Evolutionary conservation across 2,888 invertebrate species (phyloP).

Genomic region (Heliconius charithonia): DNA sequence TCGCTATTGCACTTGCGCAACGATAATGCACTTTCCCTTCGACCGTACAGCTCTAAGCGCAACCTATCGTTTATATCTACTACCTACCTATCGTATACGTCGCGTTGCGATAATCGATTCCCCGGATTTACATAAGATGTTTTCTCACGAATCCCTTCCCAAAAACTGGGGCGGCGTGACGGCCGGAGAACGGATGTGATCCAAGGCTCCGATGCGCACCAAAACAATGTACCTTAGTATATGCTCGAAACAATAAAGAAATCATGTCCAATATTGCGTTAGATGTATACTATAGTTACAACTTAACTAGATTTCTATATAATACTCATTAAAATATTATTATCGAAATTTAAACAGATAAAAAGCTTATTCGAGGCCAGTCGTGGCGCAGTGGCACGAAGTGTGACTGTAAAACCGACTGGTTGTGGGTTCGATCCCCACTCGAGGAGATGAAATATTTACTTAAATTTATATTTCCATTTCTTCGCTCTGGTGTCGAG

Average conservation of each 20-base stretch:
- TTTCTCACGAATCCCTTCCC: constrained; percentile 79
- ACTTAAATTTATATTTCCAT: no score
- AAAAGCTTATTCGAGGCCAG: neutral
- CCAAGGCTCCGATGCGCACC: constrained; percentile 63
- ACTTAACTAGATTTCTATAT: neutral
- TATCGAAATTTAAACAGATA: neutral
- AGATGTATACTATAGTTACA: neutral
- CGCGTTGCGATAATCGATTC: constrained; percentile 75
- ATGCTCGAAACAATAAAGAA: constrained; percentile 17
- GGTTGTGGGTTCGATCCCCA: no score
- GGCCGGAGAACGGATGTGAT: constrained; percentile 70
- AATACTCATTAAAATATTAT: neutral
- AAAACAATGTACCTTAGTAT: constrained; percentile 35
- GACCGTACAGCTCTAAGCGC: constrained; percentile 53
- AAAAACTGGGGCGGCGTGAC: constrained; percentile 70
- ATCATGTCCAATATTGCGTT: constrained; percentile 19
- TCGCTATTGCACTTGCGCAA: constrained; percentile 65
- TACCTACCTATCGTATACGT: no score
- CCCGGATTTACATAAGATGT: constrained; percentile 76
- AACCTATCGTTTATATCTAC: constrained; percentile 60
- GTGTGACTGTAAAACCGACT: no score
- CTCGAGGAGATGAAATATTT: no score
- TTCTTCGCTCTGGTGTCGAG: no score
- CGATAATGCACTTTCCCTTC: constrained; percentile 75
- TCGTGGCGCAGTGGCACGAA: no score